phyloP scores from a whole-genome alignment of 1,140 invertebrate species.

The Samia ricini region DNA sequence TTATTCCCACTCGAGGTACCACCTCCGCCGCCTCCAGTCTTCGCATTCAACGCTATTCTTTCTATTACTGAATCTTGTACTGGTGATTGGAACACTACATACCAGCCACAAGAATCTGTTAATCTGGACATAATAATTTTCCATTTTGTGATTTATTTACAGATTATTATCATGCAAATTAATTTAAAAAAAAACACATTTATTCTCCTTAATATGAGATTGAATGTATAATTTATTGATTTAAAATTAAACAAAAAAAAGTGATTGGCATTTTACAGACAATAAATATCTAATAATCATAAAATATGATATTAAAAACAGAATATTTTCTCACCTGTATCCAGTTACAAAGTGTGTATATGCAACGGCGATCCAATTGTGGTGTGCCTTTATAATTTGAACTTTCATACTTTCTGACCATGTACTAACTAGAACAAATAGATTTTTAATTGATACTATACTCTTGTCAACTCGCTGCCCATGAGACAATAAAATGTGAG shows the following conservation, averaged over 20 bases:
- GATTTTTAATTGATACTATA: constrained; percentile 8
- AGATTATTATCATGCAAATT: not conserved
- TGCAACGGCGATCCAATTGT: constrained; percentile 98
- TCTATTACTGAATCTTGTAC: constrained; percentile 94
- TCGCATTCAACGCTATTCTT: constrained; percentile 95
- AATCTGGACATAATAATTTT: constrained; percentile 79
- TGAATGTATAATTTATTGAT: too few relatives aligned
- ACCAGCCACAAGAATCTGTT: constrained; percentile 97
- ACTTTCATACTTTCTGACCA: constrained; percentile 93
- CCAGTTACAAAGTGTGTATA: constrained; percentile 97
- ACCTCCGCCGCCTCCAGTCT: constrained; percentile 83
- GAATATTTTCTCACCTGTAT: constrained; percentile 85
- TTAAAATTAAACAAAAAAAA: too few relatives aligned
- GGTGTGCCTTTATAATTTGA: constrained; percentile 97
- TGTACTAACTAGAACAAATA: constrained; percentile 55
- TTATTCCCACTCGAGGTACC: constrained; percentile 69
- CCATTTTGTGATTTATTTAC: not conserved
- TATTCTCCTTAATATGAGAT: too few relatives aligned
- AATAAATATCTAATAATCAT: not conserved
- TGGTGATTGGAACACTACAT: constrained; percentile 95
- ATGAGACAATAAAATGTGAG: not conserved
- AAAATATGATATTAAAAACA: not conserved
- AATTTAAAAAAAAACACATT: too few relatives aligned
- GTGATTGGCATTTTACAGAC: not conserved
- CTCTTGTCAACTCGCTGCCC: not conserved